Percentiles rank a stretch among this genome's conserved stretches.
phyloP scores from a whole-genome alignment of 2,888 invertebrate genomes.

The Eumerus sabulonum region DNA sequence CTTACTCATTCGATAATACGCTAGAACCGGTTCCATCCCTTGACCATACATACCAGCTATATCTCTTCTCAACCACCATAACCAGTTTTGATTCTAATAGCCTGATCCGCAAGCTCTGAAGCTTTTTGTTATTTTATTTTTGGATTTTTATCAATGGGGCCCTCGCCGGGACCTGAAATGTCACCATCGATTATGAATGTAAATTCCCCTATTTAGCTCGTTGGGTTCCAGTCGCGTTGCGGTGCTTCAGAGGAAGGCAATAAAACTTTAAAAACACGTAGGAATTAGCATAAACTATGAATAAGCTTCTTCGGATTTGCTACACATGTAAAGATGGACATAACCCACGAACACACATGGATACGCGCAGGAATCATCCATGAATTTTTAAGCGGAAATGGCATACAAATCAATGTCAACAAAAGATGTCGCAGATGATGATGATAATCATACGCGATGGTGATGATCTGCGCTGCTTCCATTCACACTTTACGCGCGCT shows the following conservation, averaged over 20 bases:
- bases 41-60: too few relatives aligned
- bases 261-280: conserved; percentile 54
- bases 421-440: conserved; percentile 10
- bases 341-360: neutral
- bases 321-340: conserved; percentile 26
- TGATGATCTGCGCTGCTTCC: neutral
- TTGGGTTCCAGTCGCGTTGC: conserved; percentile 6
- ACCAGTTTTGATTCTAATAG: too few relatives aligned
- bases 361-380: conserved; percentile 4
- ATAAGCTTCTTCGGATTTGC: conserved; percentile 25
- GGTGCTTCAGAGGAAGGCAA: conserved; percentile 46
- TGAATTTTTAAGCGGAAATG: conserved; percentile 47
- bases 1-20: too few relatives aligned
- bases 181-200: conserved; percentile 51
- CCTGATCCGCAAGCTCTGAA: neutral
- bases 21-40: too few relatives aligned
- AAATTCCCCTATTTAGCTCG: conserved; percentile 24
- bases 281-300: conserved; percentile 58
- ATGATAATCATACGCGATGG: too few relatives aligned
- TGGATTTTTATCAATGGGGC: conserved; percentile 24
- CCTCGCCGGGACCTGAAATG: conserved; percentile 24
- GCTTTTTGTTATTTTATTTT: too few relatives aligned
- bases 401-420: conserved; percentile 60
- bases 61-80: too few relatives aligned
- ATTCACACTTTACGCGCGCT: conserved; percentile 16